phyloP scores from a whole-genome alignment of 1,140 invertebrate species.

The Anoplolepis gracilipes region DNA sequence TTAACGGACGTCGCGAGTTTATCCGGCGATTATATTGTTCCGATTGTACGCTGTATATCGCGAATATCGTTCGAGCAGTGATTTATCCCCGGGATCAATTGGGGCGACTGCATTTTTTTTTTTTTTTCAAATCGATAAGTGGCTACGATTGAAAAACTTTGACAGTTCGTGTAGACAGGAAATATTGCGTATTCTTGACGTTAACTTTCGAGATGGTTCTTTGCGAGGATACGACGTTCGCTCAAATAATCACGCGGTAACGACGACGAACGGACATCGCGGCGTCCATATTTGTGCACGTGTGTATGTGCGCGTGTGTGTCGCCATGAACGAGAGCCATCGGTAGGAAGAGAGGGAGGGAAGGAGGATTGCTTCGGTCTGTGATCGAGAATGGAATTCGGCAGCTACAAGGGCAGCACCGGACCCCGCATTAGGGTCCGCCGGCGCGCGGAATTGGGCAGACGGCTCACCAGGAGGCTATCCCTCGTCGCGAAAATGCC shows the following conservation, averaged over 20 bases:
- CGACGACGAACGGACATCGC: neutral
- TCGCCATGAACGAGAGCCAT: conserved; percentile 41
- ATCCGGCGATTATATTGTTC: neutral
- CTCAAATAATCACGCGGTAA: conserved; percentile 1
- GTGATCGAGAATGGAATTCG: conserved; percentile 79
- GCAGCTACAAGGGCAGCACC: conserved; percentile 79
- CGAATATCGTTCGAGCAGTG: neutral
- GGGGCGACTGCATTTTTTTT: neutral
- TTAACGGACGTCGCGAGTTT: neutral
- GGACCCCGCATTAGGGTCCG: conserved; percentile 78
- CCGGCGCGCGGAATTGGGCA: conserved; percentile 82
- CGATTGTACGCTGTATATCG: too few species aligned
- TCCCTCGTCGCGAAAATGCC: conserved; percentile 86
- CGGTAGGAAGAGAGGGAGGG: conserved; percentile 28
- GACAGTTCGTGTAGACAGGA: too few species aligned
- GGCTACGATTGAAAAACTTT: neutral
- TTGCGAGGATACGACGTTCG: neutral
- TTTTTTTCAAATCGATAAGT: conserved; percentile 40
- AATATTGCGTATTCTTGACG: neutral
- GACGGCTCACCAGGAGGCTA: conserved; percentile 85
- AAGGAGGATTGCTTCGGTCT: neutral
- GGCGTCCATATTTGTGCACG: neutral
- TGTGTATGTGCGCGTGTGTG: conserved; percentile 34
- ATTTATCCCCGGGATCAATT: neutral
- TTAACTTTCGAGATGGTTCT: neutral